phyloP scores from a whole-genome alignment of 2,888 invertebrate genomes.

The Xanthorhoe spadicearia region DNA sequence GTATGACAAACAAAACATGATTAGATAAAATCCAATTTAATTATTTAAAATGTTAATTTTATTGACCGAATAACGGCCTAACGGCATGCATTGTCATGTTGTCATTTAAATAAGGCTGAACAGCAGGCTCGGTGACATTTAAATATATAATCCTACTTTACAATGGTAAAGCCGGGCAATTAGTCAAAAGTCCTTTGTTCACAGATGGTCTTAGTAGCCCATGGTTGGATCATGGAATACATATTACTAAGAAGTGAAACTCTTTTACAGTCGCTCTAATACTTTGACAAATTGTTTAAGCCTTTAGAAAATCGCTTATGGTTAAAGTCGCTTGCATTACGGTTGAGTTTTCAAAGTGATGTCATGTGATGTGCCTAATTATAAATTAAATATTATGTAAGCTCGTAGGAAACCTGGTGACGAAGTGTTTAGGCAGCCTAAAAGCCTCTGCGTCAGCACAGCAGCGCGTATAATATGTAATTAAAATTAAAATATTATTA shows the following conservation, averaged over 20 bases:
- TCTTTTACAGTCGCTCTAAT: not conserved
- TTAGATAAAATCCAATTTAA: slow-evolving; percentile 35
- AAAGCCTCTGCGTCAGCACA: too few relatives aligned
- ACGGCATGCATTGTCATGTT: slow-evolving; percentile 31
- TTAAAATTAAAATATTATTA: too few relatives aligned
- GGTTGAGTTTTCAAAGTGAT: too few relatives aligned
- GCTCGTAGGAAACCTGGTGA: too few relatives aligned
- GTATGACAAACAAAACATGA: slow-evolving; percentile 11
- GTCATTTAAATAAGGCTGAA: slow-evolving; percentile 36
- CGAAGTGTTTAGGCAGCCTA: too few relatives aligned
- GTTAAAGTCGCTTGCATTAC: too few relatives aligned
- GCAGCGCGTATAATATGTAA: too few relatives aligned
- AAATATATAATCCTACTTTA: slow-evolving; percentile 44
- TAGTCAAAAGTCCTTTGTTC: slow-evolving; percentile 56
- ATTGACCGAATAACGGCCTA: slow-evolving; percentile 38
- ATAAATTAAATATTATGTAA: too few relatives aligned
- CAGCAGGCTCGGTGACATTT: slow-evolving; percentile 33
- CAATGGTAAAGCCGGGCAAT: slow-evolving; percentile 48
- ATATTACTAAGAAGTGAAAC: slow-evolving; percentile 20
- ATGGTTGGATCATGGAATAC: slow-evolving; percentile 20
- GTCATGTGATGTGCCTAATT: too few relatives aligned
- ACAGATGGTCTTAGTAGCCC: slow-evolving; percentile 45
- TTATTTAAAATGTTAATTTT: slow-evolving; percentile 40
- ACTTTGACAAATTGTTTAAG: not conserved
- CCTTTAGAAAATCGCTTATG: not conserved